Conservation (phyloP, 2,888 invertebrate species). For the Calliscelio sp. region DNA sequence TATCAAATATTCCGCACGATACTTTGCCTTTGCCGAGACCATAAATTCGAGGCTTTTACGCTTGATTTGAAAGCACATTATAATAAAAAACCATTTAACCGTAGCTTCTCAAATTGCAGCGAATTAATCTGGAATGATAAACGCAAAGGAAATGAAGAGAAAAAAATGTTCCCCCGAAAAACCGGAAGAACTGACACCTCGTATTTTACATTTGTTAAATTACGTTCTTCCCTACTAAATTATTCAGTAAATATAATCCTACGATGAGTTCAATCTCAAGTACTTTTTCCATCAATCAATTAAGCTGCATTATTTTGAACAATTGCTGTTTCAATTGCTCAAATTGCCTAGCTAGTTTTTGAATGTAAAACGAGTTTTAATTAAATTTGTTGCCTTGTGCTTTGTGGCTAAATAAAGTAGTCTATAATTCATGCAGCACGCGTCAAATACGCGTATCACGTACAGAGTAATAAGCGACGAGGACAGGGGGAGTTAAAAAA, state of each 20-base stretch:
- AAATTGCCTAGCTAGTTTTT: no score
- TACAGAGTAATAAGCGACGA: conserved; percentile 27
- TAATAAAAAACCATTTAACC: conserved; percentile 34
- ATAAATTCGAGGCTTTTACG: conserved; percentile 32
- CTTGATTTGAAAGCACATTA: conserved; percentile 27
- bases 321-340: no score
- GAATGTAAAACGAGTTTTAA: conserved; percentile 33
- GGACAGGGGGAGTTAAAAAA: conserved; percentile 5
- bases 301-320: no score
- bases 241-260: no score
- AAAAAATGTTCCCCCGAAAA: not conserved
- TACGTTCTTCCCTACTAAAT: no score
- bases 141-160: not conserved
- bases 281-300: no score
- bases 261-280: no score
- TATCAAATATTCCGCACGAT: conserved; percentile 17
- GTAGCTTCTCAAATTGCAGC: conserved; percentile 19
- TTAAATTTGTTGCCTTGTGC: conserved; percentile 27
- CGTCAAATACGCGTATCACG: conserved; percentile 50
- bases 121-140: conserved; percentile 14
- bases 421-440: conserved; percentile 36
- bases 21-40: conserved; percentile 15
- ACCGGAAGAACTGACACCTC: no score
- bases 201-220: no score
- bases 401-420: conserved; percentile 41